Evolutionary conservation across 2,113 vertebrate genomes (phyloP), one percentile per base, ranked within the genome.

Genomic region (Pipa parva): DNA sequence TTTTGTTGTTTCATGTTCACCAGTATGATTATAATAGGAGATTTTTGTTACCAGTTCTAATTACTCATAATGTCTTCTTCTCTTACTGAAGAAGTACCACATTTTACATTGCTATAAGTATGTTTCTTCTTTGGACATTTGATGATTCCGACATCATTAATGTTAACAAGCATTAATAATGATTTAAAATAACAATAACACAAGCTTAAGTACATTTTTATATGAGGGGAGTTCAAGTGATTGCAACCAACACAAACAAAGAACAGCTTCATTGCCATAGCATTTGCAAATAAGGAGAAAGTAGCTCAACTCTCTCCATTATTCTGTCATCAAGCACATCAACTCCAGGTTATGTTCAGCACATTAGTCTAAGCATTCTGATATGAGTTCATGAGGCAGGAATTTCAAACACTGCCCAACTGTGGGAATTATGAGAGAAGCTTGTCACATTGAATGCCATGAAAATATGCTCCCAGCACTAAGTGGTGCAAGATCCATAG

Each of bases 331-430:
- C 85, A 76, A 77, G 79, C 78, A 82, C 87, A 88, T 82, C 85
- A 87, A 79, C 82, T 78, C 73, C 76, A 84, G 79, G 81, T 73
- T 86, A 81, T 71, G 80, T 62, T 73, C 59, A 0, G 79, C 86
- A 83, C 83, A 84, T 85, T 87, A 83, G 86, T 82, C 87, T 84
- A 60, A 80, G 81, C 66, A 85, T 88, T 78, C 85, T 89, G 87
- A 90, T 90, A 91, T 95, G 91, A 94, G 91, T 93, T 95, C 90
- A 93, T 81, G 79, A 83, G 81, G 84, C 85, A 91, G 91, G 92
- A 94, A 92, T 95, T 93, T 90, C 88, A 93, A 94, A 94, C 92
- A 93, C 89, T 91, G 89, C 89, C 87, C 92, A 93, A 92, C 90
- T 93, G 91, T 92, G 92, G 85, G 88, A 93, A 90, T 88, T 86